Evolutionary conservation across 2,797 vertebrate genomes (phyloP).

Genomic region (Thamnophis elegans): DNA sequence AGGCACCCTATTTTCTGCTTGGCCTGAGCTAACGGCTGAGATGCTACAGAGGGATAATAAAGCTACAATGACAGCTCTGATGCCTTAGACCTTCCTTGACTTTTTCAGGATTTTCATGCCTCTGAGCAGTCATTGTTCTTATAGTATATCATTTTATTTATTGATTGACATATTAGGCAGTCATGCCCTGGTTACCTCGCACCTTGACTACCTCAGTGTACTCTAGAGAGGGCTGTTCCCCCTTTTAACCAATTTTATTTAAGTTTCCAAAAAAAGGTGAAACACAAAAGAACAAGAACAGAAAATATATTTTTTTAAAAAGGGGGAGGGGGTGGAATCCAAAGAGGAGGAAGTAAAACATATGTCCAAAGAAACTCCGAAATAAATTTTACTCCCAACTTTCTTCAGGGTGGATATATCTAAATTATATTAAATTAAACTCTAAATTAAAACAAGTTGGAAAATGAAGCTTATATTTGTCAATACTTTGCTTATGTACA

Average conservation of each 20-base stretch:
- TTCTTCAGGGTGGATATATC: neutral
- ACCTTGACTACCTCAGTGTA: neutral
- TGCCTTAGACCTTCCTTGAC: neutral
- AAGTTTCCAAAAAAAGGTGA: neutral
- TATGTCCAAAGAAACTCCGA: neutral
- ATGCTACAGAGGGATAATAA: constrained; percentile 18
- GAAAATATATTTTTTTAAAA: neutral
- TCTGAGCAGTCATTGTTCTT: neutral
- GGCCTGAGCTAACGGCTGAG: neutral
- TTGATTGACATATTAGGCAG: neutral
- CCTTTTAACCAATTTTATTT: neutral
- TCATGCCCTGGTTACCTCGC: neutral
- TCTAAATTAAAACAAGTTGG: neutral
- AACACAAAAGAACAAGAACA: neutral
- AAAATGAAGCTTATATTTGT: neutral
- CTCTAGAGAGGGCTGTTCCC: neutral
- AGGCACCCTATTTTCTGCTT: constrained; percentile 11
- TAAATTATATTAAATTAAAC: neutral
- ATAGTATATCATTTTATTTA: neutral
- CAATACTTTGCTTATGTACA: neutral
- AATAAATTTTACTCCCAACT: neutral
- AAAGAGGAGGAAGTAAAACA: neutral
- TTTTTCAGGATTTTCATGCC: neutral
- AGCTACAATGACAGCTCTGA: constrained; percentile 21
- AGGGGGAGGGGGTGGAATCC: neutral